Conservation (phyloP, 2,797 vertebrate genomes). For the Amblyopsis hoosieri region DNA sequence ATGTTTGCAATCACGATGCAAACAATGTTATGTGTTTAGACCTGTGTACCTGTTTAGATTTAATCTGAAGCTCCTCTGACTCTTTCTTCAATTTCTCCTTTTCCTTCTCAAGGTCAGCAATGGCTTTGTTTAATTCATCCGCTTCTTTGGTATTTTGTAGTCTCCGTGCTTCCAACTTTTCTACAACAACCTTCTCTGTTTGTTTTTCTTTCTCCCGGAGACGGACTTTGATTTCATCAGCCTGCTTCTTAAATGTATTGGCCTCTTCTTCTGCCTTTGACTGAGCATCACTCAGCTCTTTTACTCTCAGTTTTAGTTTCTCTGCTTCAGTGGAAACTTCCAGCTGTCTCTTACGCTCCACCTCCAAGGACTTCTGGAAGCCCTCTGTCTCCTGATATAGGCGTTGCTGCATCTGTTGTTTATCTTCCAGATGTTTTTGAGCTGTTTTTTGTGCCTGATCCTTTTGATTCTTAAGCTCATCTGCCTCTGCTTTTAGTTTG, state of each 20-base stretch:
- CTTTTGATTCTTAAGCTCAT: conserved; percentile 92
- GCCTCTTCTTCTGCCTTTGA: conserved; percentile 88
- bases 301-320: conserved; percentile 85
- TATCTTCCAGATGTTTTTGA: conserved; percentile 88
- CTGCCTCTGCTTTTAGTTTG: conserved; percentile 87
- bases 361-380: conserved; percentile 90
- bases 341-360: conserved; percentile 85
- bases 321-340: conserved; percentile 87
- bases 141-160: conserved; percentile 90
- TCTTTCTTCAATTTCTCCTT: conserved; percentile 88
- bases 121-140: conserved; percentile 82
- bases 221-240: conserved; percentile 83
- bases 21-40: conserved; percentile 2
- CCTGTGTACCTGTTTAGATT: conserved; percentile 90
- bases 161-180: conserved; percentile 88
- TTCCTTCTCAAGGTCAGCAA: conserved; percentile 86
- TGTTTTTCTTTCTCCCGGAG: conserved; percentile 83
- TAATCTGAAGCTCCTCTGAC: conserved; percentile 85
- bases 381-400: conserved; percentile 87
- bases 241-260: conserved; percentile 89
- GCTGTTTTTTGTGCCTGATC: conserved; percentile 89
- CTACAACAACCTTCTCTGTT: conserved; percentile 83
- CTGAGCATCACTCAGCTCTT: conserved; percentile 88
- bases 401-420: conserved; percentile 89
- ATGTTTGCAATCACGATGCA: conserved; percentile 13